A percentile compares a stretch with the other conserved stretches of the same genome.
These are phyloP conservation scores for Capreolus pygargus DNA, from an alignment of 2,113 vertebrate species.

Conservation along the genomic window DNA sequence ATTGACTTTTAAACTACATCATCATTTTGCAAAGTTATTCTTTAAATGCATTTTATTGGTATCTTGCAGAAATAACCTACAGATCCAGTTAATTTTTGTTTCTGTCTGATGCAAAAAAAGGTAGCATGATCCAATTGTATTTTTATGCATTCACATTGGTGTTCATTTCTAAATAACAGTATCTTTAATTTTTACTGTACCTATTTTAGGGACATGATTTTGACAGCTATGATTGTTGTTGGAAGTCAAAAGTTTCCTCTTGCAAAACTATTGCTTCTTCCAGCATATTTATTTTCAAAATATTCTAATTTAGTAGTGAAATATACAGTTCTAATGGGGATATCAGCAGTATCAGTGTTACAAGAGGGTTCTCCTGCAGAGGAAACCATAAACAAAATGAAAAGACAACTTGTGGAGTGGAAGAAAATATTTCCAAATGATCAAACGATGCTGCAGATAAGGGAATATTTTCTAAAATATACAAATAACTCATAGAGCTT, in stretches of 20 bases:
- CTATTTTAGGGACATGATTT: neutral
- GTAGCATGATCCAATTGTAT: neutral
- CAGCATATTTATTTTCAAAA: constrained; percentile 2
- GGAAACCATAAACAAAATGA: neutral
- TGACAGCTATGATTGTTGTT: neutral
- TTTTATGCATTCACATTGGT: neutral
- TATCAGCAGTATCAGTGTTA: neutral
- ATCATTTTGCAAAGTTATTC: neutral
- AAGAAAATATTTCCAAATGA: neutral
- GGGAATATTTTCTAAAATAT: neutral
- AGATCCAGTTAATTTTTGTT: neutral
- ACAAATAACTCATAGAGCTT: neutral
- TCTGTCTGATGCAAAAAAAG: neutral
- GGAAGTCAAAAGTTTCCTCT: neutral
- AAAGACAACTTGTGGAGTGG: neutral
- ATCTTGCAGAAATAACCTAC: neutral
- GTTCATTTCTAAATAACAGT: constrained; percentile 22
- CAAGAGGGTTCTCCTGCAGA: neutral
- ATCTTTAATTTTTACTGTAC: neutral
- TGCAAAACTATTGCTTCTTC: neutral
- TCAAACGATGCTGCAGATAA: neutral
- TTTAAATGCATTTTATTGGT: neutral
- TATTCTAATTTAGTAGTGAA: neutral
- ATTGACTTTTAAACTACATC: neutral
- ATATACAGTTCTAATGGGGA: neutral